These are phyloP conservation scores for Ptychochromis oligacanthus DNA, from an alignment of 2,113 vertebrate genomes.

Conservation along the genomic window DNA sequence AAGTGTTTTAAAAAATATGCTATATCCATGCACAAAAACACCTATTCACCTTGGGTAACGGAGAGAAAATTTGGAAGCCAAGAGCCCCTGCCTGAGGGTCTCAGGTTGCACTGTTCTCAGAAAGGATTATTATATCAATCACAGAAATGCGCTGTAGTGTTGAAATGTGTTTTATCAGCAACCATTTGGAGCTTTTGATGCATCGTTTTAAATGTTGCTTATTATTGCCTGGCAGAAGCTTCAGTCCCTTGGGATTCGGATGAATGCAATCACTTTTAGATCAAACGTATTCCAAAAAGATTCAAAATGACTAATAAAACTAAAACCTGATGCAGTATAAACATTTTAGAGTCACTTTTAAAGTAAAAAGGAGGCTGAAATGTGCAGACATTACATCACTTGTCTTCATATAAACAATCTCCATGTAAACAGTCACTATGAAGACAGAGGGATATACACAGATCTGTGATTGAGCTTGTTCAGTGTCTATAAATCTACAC, in stretches of 20 bases:
- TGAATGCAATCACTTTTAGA: background rate
- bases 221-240: background rate
- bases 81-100: background rate
- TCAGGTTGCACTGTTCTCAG: background rate
- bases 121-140: background rate
- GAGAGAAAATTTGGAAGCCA: background rate
- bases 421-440: background rate
- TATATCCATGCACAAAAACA: background rate
- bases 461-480: background rate
- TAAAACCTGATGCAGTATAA: background rate
- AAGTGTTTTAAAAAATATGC: background rate
- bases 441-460: background rate
- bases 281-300: background rate
- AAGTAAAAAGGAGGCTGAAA: background rate
- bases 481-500: background rate
- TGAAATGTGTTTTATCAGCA: background rate
- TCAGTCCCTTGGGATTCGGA: background rate
- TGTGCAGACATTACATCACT: background rate
- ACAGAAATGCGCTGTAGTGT: background rate
- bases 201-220: constrained; percentile 2
- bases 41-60: background rate
- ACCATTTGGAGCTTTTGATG: background rate
- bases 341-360: constrained; percentile 5
- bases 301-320: constrained; percentile 1
- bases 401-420: background rate